Conservation (phyloP, 2,888 invertebrate species). For the Galeopsomyia nigrocyanea region DNA sequence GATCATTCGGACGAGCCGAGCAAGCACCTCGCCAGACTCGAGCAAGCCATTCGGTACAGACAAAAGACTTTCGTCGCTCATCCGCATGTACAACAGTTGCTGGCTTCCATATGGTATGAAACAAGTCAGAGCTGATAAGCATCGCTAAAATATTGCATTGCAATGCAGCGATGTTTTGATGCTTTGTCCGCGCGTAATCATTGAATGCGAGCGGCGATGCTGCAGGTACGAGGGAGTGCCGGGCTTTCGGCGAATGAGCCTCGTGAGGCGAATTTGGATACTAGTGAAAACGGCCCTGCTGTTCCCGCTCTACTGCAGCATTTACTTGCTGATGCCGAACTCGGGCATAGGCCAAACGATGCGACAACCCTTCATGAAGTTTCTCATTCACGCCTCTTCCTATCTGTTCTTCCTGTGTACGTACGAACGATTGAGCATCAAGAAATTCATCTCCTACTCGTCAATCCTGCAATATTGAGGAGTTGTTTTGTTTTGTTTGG, state of each 20-base stretch:
- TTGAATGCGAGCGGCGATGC: too few species aligned
- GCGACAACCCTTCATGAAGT: slow-evolving; percentile 97
- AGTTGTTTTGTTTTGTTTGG: too few species aligned
- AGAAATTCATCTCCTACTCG: too few species aligned
- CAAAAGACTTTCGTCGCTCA: slow-evolving; percentile 97
- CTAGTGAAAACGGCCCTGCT: slow-evolving; percentile 82
- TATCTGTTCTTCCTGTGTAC: slow-evolving; percentile 93
- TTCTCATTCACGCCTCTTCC: slow-evolving; percentile 93
- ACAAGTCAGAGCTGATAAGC: too few species aligned
- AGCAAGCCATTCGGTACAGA: slow-evolving; percentile 92
- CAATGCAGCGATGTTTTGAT: too few species aligned
- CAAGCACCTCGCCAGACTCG: slow-evolving; percentile 75
- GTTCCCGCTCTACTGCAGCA: slow-evolving; percentile 88
- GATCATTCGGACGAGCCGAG: slow-evolving; percentile 72
- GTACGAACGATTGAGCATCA: background rate
- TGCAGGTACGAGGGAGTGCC: slow-evolving; percentile 88
- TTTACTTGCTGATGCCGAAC: slow-evolving; percentile 89
- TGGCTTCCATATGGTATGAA: slow-evolving; percentile 87
- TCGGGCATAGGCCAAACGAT: slow-evolving; percentile 85
- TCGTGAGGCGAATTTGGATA: slow-evolving; percentile 80
- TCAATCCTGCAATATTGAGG: too few species aligned
- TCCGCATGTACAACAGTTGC: slow-evolving; percentile 92
- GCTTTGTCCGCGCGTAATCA: too few species aligned
- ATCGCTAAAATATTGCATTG: too few species aligned
- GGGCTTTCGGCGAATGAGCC: slow-evolving; percentile 88